These are phyloP conservation scores for Trinectes maculatus DNA, from an alignment of 2,113 vertebrate species.

Conservation along the genomic window DNA sequence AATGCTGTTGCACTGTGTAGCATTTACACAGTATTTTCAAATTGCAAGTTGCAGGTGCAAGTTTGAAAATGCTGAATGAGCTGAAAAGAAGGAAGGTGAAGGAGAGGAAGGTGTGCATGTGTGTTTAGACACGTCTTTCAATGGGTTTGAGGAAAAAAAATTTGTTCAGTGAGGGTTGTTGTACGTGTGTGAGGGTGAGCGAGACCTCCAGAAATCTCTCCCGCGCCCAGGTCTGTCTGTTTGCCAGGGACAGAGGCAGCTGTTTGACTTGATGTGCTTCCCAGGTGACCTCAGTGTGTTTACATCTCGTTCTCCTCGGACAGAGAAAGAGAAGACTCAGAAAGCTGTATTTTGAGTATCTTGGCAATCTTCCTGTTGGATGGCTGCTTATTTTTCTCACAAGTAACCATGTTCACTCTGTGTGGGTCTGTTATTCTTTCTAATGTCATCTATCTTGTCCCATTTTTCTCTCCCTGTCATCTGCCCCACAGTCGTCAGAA, in stretches of 20 bases:
- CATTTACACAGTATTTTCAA: too few species aligned
- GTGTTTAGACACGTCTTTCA: too few species aligned
- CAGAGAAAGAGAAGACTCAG: conserved; percentile 14
- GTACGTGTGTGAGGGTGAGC: neutral
- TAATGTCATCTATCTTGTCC: conserved; percentile 3
- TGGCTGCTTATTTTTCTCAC: neutral
- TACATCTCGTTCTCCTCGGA: conserved; percentile 42
- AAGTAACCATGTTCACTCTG: conserved; percentile 21
- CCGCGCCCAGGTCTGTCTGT: conserved; percentile 43
- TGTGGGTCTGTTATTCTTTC: neutral
- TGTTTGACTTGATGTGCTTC: conserved; percentile 68
- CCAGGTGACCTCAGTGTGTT: conserved; percentile 68
- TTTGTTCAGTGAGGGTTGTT: too few species aligned
- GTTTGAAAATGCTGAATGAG: too few species aligned
- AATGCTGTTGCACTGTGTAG: too few species aligned
- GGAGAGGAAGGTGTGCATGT: conserved; percentile 12
- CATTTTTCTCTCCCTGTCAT: neutral
- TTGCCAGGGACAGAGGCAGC: conserved; percentile 42
- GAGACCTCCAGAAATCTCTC: conserved; percentile 36
- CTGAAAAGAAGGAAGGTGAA: too few species aligned
- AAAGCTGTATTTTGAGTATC: conserved; percentile 23
- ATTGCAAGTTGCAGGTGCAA: too few species aligned
- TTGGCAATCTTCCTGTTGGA: conserved; percentile 12
- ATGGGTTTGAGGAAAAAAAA: too few species aligned
- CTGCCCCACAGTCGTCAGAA: conserved; percentile 86